phyloP scores from a whole-genome alignment of 2,113 vertebrate species.

The Hypanus sabinus region DNA sequence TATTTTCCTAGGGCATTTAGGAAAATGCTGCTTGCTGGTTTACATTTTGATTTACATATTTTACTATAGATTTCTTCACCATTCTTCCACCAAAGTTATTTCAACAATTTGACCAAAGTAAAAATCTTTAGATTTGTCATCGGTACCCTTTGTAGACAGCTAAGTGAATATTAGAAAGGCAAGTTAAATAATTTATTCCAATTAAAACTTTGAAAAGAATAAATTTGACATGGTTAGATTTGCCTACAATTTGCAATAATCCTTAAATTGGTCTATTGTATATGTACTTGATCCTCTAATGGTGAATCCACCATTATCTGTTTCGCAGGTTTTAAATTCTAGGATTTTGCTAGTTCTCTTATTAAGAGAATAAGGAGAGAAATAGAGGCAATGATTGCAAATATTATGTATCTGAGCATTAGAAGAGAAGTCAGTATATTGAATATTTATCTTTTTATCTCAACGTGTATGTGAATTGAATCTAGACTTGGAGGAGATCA shows the following conservation, averaged over 20 bases:
- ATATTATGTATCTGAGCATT: background rate
- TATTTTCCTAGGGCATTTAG: too few species aligned
- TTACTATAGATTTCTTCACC: background rate
- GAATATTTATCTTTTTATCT: background rate
- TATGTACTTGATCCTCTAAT: background rate
- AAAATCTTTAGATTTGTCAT: background rate
- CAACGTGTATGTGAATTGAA: background rate
- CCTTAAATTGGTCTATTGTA: background rate
- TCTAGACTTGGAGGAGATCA: background rate
- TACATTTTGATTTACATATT: background rate
- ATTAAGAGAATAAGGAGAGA: background rate
- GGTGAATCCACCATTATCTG: background rate
- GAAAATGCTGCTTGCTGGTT: background rate
- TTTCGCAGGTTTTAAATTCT: background rate
- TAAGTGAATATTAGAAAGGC: background rate
- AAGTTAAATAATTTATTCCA: background rate
- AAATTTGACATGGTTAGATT: background rate
- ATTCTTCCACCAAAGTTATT: background rate
- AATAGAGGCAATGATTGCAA: background rate
- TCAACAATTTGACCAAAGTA: background rate
- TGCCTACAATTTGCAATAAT: background rate
- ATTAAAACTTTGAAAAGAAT: background rate
- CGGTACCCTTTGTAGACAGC: background rate
- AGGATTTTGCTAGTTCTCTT: too few species aligned
- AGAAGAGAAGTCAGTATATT: background rate